Evolutionary conservation across 1,140 invertebrate species (phyloP).

Genomic region (Lineus longissimus): DNA sequence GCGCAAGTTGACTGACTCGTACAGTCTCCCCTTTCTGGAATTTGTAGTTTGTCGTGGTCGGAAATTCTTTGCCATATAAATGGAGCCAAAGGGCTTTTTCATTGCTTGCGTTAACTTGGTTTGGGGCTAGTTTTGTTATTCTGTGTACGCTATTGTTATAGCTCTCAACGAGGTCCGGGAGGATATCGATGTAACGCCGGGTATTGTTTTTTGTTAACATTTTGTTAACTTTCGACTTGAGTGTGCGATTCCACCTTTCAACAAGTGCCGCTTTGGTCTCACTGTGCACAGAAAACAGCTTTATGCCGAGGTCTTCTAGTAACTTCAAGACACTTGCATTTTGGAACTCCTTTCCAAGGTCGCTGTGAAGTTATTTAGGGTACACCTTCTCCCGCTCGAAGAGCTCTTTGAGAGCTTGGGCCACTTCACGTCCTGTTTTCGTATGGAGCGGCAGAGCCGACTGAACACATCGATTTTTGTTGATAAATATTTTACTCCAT

Average conservation of each 20-base stretch:
- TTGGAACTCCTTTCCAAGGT: constrained; percentile 16
- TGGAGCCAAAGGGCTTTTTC: not conserved
- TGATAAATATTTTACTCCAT: constrained; percentile 52
- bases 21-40: too few relatives aligned
- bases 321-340: constrained; percentile 17
- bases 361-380: constrained; percentile 6
- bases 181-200: constrained; percentile 48
- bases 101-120: constrained; percentile 19
- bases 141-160: constrained; percentile 54
- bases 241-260: constrained; percentile 54
- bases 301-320: constrained; percentile 6
- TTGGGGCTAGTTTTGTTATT: constrained; percentile 50
- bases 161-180: constrained; percentile 39
- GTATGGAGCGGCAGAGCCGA: constrained; percentile 52
- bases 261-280: constrained; percentile 54
- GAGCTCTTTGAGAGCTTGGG: constrained; percentile 27
- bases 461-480: constrained; percentile 54
- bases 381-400: constrained; percentile 16
- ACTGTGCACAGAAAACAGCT: constrained; percentile 28
- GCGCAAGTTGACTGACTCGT: too few relatives aligned
- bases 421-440: constrained; percentile 45
- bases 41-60: too few relatives aligned
- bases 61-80: not conserved
- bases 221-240: constrained; percentile 54
- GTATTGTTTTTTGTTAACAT: constrained; percentile 50